Evolutionary conservation across 2,113 vertebrate species (phyloP).

Genomic region (Oryzias woworae): DNA sequence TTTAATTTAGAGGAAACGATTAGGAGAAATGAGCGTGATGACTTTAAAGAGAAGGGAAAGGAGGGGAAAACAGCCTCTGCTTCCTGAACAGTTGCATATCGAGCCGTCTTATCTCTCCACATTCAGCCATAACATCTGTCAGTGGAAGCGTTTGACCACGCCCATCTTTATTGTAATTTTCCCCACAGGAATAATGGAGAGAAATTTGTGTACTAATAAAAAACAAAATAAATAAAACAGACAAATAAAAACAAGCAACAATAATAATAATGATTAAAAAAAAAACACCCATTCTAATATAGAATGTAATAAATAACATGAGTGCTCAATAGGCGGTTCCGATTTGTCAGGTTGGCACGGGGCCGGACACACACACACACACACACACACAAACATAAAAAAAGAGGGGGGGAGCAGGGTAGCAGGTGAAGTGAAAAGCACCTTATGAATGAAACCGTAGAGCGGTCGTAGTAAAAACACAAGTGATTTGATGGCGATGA

Average conservation of each 20-base stretch:
- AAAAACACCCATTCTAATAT: too few relatives aligned
- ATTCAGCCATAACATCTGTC: slow-evolving; percentile 73
- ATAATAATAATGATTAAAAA: too few relatives aligned
- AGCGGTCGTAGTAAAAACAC: slow-evolving; percentile 81
- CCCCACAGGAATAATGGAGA: slow-evolving; percentile 44
- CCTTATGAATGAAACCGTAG: slow-evolving; percentile 83
- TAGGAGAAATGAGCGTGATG: slow-evolving; percentile 19
- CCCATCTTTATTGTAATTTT: slow-evolving; percentile 75
- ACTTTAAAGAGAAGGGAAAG: slow-evolving; percentile 11
- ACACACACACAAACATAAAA: too few relatives aligned
- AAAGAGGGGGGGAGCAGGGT: slow-evolving; percentile 53
- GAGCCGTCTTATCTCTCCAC: slow-evolving; percentile 74
- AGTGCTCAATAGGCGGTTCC: slow-evolving; percentile 17
- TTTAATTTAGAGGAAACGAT: background rate
- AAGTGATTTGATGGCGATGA: slow-evolving; percentile 79
- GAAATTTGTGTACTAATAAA: slow-evolving; percentile 34
- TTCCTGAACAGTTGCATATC: slow-evolving; percentile 68
- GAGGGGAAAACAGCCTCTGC: slow-evolving; percentile 31
- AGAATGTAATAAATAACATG: too few relatives aligned
- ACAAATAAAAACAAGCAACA: too few relatives aligned
- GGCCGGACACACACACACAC: slow-evolving; percentile 52
- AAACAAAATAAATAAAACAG: slow-evolving; percentile 31
- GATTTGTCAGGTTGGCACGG: slow-evolving; percentile 47
- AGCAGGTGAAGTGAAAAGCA: slow-evolving; percentile 80
- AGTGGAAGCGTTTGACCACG: slow-evolving; percentile 74